Percentiles rank a stretch among this genome's conserved stretches.
Evolutionary conservation across 1,140 invertebrate species (phyloP).

Genomic region (Listronotus bonariensis): DNA sequence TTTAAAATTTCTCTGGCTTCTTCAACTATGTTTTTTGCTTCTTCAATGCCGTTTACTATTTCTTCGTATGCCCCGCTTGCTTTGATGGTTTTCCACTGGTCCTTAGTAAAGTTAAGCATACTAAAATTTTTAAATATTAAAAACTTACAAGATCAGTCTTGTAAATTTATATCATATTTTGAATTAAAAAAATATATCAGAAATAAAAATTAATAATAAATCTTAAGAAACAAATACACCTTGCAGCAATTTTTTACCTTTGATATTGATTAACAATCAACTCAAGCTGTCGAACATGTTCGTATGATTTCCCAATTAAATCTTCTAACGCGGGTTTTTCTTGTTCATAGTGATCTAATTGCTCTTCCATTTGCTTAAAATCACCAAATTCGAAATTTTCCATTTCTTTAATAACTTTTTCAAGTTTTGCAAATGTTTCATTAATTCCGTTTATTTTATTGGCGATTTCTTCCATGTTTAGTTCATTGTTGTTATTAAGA

Average conservation of each 20-base stretch:
- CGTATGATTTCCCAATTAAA: conserved; percentile 17
- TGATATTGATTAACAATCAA: conserved; percentile 33
- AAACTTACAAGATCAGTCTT: too few species aligned
- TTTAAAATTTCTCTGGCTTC: conserved; percentile 67
- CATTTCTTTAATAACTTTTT: conserved; percentile 22
- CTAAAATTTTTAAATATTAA: conserved; percentile 54
- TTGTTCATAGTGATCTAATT: conserved; percentile 15
- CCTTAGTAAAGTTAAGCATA: conserved; percentile 69
- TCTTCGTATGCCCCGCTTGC: conserved; percentile 83
- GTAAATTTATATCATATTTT: too few species aligned
- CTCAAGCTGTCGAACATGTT: conserved; percentile 36
- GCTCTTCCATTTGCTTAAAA: conserved; percentile 31
- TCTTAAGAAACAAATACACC: too few species aligned
- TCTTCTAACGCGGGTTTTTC: conserved; percentile 23
- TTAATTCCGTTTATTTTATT: conserved; percentile 27
- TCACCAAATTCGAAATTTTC: conserved; percentile 30
- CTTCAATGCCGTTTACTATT: conserved; percentile 71
- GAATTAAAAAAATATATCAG: too few species aligned
- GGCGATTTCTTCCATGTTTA: conserved; percentile 32
- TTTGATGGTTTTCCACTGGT: conserved; percentile 71
- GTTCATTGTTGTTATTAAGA: conserved; percentile 19
- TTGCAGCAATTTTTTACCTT: conserved; percentile 22
- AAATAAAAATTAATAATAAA: too few species aligned
- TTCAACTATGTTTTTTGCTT: conserved; percentile 67
- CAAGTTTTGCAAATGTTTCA: conserved; percentile 17